phyloP scores from a whole-genome alignment of 2,797 vertebrate species.

The Balearica regulorum region DNA sequence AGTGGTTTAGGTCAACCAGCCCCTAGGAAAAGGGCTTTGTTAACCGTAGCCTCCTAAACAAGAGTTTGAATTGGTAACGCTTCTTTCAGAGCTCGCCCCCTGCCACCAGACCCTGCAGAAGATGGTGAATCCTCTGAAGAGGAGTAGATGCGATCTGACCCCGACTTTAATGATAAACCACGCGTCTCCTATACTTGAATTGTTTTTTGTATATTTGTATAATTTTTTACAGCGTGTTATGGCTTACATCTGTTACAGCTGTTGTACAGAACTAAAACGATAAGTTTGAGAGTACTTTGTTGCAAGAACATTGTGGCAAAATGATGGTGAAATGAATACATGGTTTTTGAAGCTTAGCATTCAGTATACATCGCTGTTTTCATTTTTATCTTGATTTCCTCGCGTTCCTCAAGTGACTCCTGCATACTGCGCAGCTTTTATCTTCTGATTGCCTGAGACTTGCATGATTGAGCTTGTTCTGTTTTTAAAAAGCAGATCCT shows the following conservation, averaged over 20 bases:
- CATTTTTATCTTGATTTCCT: constrained; percentile 4
- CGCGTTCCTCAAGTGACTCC: not conserved
- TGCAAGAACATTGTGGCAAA: not conserved
- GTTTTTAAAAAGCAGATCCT: constrained; percentile 4
- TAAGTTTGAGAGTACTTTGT: not conserved
- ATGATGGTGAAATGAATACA: not conserved
- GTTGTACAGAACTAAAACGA: not conserved
- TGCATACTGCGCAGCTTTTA: not conserved
- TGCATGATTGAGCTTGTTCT: not conserved
- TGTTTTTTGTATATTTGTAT: not conserved
- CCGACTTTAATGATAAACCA: not conserved
- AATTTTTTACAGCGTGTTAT: not conserved
- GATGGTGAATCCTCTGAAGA: not conserved
- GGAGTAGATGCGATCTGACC: not conserved
- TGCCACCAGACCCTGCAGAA: constrained; percentile 49
- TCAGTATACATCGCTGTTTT: not conserved
- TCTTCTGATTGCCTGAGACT: constrained; percentile 1
- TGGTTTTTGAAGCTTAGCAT: not conserved
- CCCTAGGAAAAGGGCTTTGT: not conserved
- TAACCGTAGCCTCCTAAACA: not conserved
- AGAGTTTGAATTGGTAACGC: not conserved
- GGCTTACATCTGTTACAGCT: not conserved
- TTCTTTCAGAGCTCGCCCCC: constrained; percentile 46
- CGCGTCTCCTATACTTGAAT: rapidly evolving
- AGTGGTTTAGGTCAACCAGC: not conserved